phyloP scores from a whole-genome alignment of 2,888 invertebrate genomes.

The Eupithecia tripunctaria region DNA sequence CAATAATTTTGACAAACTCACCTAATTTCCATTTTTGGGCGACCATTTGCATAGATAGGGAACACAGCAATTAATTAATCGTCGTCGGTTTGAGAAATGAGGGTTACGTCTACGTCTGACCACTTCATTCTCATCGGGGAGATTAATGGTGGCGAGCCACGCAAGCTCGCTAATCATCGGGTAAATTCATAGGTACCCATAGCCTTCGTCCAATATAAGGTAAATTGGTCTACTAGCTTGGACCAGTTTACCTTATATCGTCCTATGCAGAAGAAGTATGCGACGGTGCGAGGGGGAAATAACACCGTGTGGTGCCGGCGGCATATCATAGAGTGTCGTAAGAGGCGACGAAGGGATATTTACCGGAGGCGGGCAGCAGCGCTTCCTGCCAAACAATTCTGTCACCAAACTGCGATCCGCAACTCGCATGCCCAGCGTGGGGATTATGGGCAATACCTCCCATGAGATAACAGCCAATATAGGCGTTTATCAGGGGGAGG shows the following conservation, averaged over 20 bases:
- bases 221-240: neutral
- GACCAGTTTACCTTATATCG: neutral
- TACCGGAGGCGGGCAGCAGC: too few species aligned
- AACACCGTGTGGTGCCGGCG: too few species aligned
- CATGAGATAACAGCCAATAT: too few species aligned
- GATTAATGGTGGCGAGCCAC: conserved; percentile 69
- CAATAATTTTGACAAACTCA: conserved; percentile 45
- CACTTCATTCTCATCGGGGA: conserved; percentile 73
- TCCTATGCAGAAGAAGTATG: neutral
- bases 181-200: conserved; percentile 30
- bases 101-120: conserved; percentile 73
- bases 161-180: conserved; percentile 59
- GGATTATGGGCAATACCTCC: too few species aligned
- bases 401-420: too few species aligned
- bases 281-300: neutral
- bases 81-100: conserved; percentile 70
- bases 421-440: too few species aligned
- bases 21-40: conserved; percentile 57
- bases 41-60: conserved; percentile 72
- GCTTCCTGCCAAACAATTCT: too few species aligned
- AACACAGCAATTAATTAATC: conserved; percentile 69
- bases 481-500: too few species aligned
- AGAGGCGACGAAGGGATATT: too few species aligned
- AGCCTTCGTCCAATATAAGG: neutral
- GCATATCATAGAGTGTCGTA: too few species aligned